Base-by-base conservation (phyloP, 1,140 invertebrate species). In the Homarus americanus region DNA sequence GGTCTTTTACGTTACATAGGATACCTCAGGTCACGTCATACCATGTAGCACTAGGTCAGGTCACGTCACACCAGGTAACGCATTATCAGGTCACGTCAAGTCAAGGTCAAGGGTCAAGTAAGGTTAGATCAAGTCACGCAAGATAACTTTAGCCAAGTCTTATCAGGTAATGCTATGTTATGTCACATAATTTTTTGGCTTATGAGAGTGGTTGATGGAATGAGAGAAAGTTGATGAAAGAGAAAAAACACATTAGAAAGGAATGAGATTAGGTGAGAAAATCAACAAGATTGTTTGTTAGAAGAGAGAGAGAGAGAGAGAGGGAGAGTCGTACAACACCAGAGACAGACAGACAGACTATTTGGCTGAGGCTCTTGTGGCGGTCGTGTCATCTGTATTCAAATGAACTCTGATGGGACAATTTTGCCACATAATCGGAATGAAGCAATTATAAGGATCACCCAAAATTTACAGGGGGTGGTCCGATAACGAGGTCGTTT, bases 391-490 rank as follows among this genome's bases (percentile, higher is more conserved):
- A 53, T 80, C 78, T 80, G 38, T 80, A 80, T 80, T 80, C 78
- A 80, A 80, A 80, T 80, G 78, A 80, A 80, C 24, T 28, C 78
- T 80, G 40, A 80, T 80, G 44, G 78, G 53, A 53, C 78, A 80
- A 80, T 80, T 80, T 80, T 80, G 3, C 40, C 53, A n/a, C 32
- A 80, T 80, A 80, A 80, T 80, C 41, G 53, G 53, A 80, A 80
- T 80, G 78, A 80, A 80, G 53, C 41, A 80, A 53, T 80, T 80
- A 80, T 80, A 34, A 17, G 53, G 41, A 32, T 80, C n/a, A n/a
- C 78, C 53, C 41, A 12, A 32, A 4, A 4, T 32, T 69, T 69
- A 69, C 9, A 69, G n/a, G 5, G n/a, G 24, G n/a, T 49, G 63
- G 63, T n/a, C n/a, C n/a, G n/a, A 69, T 69, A 69, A 69, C 28